phyloP scores from a whole-genome alignment of 2,888 invertebrate species.

The Eupsilia transversa region DNA sequence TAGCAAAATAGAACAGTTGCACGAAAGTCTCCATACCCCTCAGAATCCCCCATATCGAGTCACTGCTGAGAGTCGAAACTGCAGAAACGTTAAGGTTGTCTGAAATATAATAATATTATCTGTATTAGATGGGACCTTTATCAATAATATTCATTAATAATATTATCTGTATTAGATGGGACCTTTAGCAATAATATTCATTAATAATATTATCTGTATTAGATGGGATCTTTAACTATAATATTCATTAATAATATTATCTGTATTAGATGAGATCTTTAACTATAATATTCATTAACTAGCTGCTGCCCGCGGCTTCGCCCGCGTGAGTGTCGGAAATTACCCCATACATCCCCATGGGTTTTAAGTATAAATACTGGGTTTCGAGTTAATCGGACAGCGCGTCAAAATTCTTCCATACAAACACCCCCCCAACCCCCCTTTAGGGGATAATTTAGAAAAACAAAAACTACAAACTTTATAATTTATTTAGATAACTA shows the following conservation, averaged over 20 bases:
- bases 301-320: no score
- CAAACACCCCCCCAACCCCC: no score
- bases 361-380: no score
- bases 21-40: conserved; percentile 96
- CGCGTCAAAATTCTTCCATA: no score
- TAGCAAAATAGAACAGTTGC: conserved; percentile 92
- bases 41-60: conserved; percentile 95
- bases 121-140: not conserved
- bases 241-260: not conserved
- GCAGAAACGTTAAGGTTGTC: conserved; percentile 76
- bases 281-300: not conserved
- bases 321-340: no score
- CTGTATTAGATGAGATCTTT: not conserved
- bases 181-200: not conserved
- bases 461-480: no score
- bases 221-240: not conserved
- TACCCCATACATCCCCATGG: no score
- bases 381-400: no score
- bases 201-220: not conserved
- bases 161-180: not conserved
- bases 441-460: no score
- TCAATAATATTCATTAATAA: not conserved
- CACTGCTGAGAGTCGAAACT: conserved; percentile 69
- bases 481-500: no score
- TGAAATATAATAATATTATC: conserved; percentile 63